Percentiles rank a stretch among this genome's conserved stretches.
Evolutionary conservation across 1,140 invertebrate species (phyloP).

Genomic region (Lutraria rhynchaena): DNA sequence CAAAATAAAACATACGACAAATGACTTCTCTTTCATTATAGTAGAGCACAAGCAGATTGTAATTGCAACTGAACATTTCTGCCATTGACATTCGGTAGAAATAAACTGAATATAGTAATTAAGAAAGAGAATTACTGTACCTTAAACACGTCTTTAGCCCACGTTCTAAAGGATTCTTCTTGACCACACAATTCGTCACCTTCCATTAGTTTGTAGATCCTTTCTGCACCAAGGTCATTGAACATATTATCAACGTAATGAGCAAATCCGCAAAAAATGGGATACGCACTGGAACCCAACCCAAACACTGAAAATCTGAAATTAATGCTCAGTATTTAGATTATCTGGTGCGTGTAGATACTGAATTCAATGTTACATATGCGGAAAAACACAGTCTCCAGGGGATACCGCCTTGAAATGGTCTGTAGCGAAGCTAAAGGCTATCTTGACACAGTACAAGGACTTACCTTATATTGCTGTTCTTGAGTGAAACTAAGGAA

Average conservation of each 20-base stretch:
- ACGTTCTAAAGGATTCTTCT: slow-evolving; percentile 95
- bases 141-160: slow-evolving; percentile 95
- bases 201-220: slow-evolving; percentile 92
- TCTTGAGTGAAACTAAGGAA: too few relatives aligned
- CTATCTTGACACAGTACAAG: too few relatives aligned
- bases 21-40: neutral
- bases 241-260: slow-evolving; percentile 95
- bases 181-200: slow-evolving; percentile 98
- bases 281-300: slow-evolving; percentile 96
- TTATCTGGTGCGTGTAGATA: too few relatives aligned
- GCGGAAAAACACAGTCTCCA: too few relatives aligned
- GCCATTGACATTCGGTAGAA: neutral
- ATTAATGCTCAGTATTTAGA: too few relatives aligned
- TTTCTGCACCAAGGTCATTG: slow-evolving; percentile 95
- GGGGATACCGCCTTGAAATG: too few relatives aligned
- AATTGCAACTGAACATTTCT: neutral
- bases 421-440: too few relatives aligned
- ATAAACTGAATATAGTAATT: neutral
- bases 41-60: neutral
- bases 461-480: too few relatives aligned
- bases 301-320: slow-evolving; percentile 95
- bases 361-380: too few relatives aligned
- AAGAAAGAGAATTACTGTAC: slow-evolving; percentile 82
- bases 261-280: slow-evolving; percentile 97
- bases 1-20: neutral